Percentiles rank a stretch among this genome's conserved stretches.
Evolutionary conservation across 2,113 vertebrate genomes (phyloP).

Genomic region (Climacteris rufus): DNA sequence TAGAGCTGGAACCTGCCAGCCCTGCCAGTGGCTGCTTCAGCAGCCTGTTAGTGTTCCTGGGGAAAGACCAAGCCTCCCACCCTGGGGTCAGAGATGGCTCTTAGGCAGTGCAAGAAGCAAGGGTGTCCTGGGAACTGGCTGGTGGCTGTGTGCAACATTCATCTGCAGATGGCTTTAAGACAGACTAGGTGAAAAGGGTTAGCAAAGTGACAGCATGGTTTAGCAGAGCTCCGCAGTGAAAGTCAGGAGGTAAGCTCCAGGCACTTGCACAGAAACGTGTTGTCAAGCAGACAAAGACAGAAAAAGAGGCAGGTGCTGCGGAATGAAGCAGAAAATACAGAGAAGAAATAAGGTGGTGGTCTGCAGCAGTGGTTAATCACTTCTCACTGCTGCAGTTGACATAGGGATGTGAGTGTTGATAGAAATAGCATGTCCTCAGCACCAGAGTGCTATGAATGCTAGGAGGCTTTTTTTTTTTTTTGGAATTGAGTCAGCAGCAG

Average conservation of each 20-base stretch:
- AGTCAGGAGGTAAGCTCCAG: not conserved
- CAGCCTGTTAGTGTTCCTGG: rapidly evolving
- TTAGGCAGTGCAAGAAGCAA: not conserved
- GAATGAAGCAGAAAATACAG: not conserved
- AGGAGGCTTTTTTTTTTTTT: not conserved
- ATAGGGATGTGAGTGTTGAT: not conserved
- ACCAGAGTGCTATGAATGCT: not conserved
- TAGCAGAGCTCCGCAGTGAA: not conserved
- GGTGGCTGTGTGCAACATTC: not conserved
- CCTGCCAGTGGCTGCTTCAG: not conserved
- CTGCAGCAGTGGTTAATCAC: not conserved
- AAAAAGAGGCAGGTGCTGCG: not conserved
- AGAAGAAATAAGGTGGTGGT: not conserved
- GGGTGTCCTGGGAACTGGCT: not conserved
- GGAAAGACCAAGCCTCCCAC: not conserved
- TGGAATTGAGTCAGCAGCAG: not conserved
- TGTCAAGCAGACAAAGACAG: not conserved
- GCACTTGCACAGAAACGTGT: not conserved
- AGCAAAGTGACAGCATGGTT: not conserved
- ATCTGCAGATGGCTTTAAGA: not conserved
- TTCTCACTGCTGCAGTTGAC: not conserved
- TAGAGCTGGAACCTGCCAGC: not conserved
- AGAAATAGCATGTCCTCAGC: not conserved
- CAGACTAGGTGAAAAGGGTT: not conserved
- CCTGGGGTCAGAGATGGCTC: not conserved